Evolutionary conservation across 1,140 invertebrate genomes (phyloP), one percentile per base, ranked within the genome.

Genomic region (Drosophila azteca): DNA sequence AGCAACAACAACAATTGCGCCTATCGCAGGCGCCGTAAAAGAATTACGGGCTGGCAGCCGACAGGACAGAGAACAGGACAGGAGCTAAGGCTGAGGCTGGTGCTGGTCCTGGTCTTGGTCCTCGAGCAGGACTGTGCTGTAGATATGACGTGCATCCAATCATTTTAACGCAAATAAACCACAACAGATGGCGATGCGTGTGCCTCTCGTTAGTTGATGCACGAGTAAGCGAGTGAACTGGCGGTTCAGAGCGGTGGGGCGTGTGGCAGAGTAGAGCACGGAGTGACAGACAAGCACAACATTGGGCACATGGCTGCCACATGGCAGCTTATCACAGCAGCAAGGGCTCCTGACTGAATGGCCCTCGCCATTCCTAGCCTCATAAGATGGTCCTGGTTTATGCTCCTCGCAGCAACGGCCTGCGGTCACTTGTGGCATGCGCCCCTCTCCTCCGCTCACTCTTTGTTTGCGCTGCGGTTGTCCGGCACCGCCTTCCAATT

Each of bases 151-250:
- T 65, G 84, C 72, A 89, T 83, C 79, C 83, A 88, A 88, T 88
- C 83, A 88, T 88, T 88, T 88, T 89, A 88, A 88, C 84, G 76
- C 84, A 88, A 88, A 88, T 88, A 88, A 88, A 88, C 79, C 83
- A 88, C 84, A 88, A 83, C 83, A 88, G 83, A 83, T 87, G 83
- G 79, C 79, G 84, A 65, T 89, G 77, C 73, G 69, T 80, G 61
- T 70, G 69, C 74, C 82, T 13, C 35, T 78, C 88, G 79, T 69
- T 77, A 88, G 79, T 83, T 88, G 79, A 83, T 74, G 83, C 83
- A 83, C 83, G 83, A 70, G 44, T 88, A 72, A 49, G 51, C 64
- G 53, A 24, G 48, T 22, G 35, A 29, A 17, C 8, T 57, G 49
- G 49, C 24, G 4, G 5, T 26, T 20, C 13, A 2, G 1, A 11